phyloP scores from a whole-genome alignment of 2,797 vertebrate genomes.

The Sebastes matsubarae region DNA sequence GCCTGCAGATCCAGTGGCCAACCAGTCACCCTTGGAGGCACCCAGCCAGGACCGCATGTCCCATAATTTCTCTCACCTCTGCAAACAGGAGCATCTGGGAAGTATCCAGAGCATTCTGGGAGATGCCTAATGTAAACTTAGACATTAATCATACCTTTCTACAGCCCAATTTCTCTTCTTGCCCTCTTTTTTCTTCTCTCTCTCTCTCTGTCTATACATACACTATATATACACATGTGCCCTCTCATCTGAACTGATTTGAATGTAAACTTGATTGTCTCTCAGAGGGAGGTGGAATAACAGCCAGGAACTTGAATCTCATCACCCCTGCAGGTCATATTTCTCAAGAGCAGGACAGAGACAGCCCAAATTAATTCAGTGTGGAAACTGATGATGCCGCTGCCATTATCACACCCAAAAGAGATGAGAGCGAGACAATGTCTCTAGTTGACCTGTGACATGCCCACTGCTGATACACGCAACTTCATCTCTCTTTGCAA shows the following conservation, averaged over 20 bases:
- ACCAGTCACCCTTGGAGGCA: conserved; percentile 8
- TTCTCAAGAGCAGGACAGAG: conserved; percentile 52
- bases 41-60: conserved; percentile 10
- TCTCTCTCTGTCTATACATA: neutral
- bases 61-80: conserved; percentile 23
- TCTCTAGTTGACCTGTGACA: conserved; percentile 41
- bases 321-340: conserved; percentile 47
- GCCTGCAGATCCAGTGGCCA: neutral
- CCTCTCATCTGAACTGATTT: conserved; percentile 32
- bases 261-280: conserved; percentile 59
- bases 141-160: neutral
- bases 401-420: conserved; percentile 19
- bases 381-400: conserved; percentile 47
- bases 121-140: conserved; percentile 12
- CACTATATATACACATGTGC: neutral
- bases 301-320: conserved; percentile 45
- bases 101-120: neutral
- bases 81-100: conserved; percentile 12
- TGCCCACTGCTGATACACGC: neutral
- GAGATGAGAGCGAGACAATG: conserved; percentile 20
- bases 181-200: neutral
- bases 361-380: conserved; percentile 48
- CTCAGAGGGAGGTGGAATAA: conserved; percentile 21
- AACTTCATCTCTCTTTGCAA: neutral
- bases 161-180: neutral